Evolutionary conservation across 2,797 vertebrate species (phyloP).

Genomic region (Nyctalus aviator): DNA sequence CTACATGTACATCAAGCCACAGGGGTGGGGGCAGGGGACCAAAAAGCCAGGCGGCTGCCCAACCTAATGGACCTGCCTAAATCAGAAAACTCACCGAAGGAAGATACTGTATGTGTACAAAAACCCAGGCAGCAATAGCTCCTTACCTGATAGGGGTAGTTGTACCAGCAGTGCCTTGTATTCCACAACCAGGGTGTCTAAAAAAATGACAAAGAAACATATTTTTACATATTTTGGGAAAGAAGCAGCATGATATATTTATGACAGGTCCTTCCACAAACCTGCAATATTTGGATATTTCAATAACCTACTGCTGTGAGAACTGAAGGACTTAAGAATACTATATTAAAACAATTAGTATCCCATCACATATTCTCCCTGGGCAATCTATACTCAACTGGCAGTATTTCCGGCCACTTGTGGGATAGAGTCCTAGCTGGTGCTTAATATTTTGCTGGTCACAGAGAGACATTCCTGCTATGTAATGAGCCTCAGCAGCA

Average conservation of each 20-base stretch:
- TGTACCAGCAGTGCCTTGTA: constrained; percentile 97
- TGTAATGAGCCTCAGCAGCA: neutral
- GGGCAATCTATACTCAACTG: neutral
- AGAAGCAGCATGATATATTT: neutral
- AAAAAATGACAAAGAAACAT: constrained; percentile 63
- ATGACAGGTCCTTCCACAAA: neutral
- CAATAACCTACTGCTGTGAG: neutral
- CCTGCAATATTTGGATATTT: neutral
- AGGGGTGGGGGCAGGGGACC: neutral
- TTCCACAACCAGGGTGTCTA: constrained; percentile 98
- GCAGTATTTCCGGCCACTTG: constrained; percentile 2
- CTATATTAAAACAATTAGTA: constrained; percentile 8
- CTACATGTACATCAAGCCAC: neutral
- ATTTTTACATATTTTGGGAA: constrained; percentile 56
- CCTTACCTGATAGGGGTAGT: constrained; percentile 98
- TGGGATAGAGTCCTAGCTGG: neutral
- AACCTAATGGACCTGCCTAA: neutral
- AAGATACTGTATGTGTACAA: neutral
- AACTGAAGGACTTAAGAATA: neutral
- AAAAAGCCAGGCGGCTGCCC: neutral
- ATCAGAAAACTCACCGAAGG: neutral
- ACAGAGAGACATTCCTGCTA: neutral
- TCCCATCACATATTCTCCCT: neutral
- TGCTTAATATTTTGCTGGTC: neutral
- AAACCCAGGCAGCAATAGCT: neutral